Percentiles rank a stretch among this genome's conserved stretches.
Evolutionary conservation across 2,797 vertebrate species (phyloP).

Genomic region (Melanotaenia nigrans): DNA sequence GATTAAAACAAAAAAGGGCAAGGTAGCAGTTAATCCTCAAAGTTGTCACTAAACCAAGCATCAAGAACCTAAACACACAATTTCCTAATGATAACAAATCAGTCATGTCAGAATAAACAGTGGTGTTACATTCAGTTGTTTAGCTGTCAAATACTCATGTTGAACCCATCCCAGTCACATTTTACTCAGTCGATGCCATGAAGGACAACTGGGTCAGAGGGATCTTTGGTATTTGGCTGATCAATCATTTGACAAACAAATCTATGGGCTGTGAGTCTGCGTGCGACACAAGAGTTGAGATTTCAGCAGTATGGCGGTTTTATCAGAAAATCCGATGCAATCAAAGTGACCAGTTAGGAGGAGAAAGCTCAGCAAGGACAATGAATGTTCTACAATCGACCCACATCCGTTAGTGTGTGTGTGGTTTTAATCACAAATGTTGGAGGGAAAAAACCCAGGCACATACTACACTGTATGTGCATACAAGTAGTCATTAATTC

Average conservation of each 20-base stretch:
- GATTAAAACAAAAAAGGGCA: not conserved
- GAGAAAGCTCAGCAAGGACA: not conserved
- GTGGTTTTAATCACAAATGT: not conserved
- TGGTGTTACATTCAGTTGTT: not conserved
- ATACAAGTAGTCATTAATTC: constrained; percentile 14
- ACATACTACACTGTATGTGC: not conserved
- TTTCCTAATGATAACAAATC: not conserved
- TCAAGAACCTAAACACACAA: not conserved
- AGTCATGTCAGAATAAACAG: not conserved
- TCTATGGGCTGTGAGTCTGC: not conserved
- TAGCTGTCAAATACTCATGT: constrained; percentile 17
- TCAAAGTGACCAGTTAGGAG: not conserved
- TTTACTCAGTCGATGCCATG: constrained; percentile 40
- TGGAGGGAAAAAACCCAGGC: not conserved
- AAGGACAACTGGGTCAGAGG: constrained; percentile 38
- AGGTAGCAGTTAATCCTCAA: not conserved
- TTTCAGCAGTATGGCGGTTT: not conserved
- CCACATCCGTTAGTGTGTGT: not conserved
- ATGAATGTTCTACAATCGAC: not conserved
- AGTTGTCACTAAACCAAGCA: not conserved
- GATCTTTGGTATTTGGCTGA: constrained; percentile 35
- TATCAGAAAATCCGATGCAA: constrained; percentile 2
- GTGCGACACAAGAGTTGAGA: not conserved
- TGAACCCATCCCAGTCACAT: constrained; percentile 34
- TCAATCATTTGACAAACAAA: constrained; percentile 37